These are phyloP conservation scores for Drosophila pseudoananassae DNA, from an alignment of 1,140 invertebrate species.

Conservation along the genomic window DNA sequence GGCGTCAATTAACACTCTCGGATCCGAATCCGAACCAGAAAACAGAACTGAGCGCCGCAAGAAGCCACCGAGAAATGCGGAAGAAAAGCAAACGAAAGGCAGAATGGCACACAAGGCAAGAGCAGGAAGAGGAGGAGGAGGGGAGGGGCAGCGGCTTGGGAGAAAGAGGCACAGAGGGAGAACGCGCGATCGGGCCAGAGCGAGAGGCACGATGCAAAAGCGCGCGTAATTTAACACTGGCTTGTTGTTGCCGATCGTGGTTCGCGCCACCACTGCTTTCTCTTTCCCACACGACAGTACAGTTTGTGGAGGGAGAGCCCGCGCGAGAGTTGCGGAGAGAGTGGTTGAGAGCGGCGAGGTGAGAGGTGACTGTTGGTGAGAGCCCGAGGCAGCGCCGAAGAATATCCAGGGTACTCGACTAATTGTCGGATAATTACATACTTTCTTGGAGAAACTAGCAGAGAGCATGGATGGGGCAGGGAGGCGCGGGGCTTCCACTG, in stretches of 20 bases:
- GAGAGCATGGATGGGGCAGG: no score
- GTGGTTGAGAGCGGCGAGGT: not conserved
- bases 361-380: not conserved
- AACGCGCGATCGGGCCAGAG: not conserved
- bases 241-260: slow-evolving; percentile 45
- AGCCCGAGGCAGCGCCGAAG: slow-evolving; percentile 4
- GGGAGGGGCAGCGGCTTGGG: no score
- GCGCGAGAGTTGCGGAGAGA: slow-evolving; percentile 11
- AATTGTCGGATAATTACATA: slow-evolving; percentile 2
- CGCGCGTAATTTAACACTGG: slow-evolving; percentile 79
- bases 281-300: slow-evolving; percentile 53
- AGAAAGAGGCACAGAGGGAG: not conserved
- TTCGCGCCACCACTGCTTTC: slow-evolving; percentile 61
- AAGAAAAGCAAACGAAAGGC: slow-evolving; percentile 51
- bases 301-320: not conserved
- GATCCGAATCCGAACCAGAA: not conserved
- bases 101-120: not conserved
- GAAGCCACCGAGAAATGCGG: slow-evolving; percentile 37
- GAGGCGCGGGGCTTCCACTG: no score
- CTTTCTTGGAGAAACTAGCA: not conserved
- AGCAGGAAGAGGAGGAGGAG: no score
- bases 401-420: slow-evolving; percentile 2
- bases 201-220: slow-evolving; percentile 56
- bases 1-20: not conserved
- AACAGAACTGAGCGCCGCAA: slow-evolving; percentile 27